Evolutionary conservation across 2,113 vertebrate species (phyloP), one percentile per base, ranked within the genome.

Genomic region (Bubo scandiacus): DNA sequence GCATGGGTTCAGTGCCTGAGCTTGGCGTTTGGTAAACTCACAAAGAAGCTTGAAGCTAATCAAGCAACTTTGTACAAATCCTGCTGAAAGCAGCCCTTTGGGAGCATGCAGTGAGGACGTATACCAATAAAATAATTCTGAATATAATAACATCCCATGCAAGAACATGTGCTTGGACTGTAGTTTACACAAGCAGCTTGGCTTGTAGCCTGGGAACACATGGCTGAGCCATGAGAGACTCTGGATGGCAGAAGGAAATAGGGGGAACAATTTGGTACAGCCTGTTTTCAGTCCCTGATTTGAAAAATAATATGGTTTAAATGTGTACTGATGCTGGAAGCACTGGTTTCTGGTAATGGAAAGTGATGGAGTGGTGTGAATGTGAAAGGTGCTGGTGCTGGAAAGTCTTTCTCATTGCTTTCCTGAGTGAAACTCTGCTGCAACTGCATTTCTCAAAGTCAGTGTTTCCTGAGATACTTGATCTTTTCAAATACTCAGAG

Each of bases 21-120:
- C 79, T 43, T 71, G 65, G 61, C 86, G 43, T 36, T 93, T 90
- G 86, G 36, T 30, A 65, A 92, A 81, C 77, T 79, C 72, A 95
- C 77, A 96, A 96, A 94, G 88, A n/a, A 86, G 45, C 88, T 57
- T 5, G 38, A 74, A 91, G 80, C 68, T 94, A 95, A 84, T 93
- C 83, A 93, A 90, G 40, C 16, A 83, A 92, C 85, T 93, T 62
- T 13, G 66, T 80, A 55, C 67, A 86, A 77, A 66, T 11, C 36
- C 68, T 88, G 86, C 82, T 54, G 52, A 90, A 86, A 95, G 68
- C 55, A 75, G 72, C 67, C 67, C 88, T 86, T 78, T 34, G 81
- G 57, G 74, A 80, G 16, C 86, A 91, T 11, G 29, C 61, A 10
- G 82, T 6, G 40, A 88, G 63, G 65, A 71, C 27, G 16, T 20